Base-by-base conservation (phyloP, 2,888 invertebrate species). In the Lasiommata megera region DNA sequence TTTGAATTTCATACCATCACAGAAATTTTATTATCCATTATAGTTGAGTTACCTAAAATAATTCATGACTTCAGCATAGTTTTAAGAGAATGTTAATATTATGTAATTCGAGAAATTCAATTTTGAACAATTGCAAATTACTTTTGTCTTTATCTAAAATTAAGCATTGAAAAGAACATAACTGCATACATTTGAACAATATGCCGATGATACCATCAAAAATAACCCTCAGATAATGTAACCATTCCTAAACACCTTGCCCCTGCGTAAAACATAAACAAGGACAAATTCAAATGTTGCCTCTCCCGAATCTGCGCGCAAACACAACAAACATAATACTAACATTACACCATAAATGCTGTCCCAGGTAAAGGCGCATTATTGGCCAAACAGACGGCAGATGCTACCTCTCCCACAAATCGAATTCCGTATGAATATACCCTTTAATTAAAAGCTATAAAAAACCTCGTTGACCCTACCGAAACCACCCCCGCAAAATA, bases 371-470 rank as follows among this genome's bases (percentile, higher is more conserved):
- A 38, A 28, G 28, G 37, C 29, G 11, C 8, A 9, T 37, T 54
- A 56, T 55, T 12, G 40, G 28, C 38, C 40, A 38, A 56, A 38
- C 48, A 56, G 50, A 31, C 18, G 47, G 41, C 62, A 62, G 52
- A 54, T 60, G 62, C 48, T 41, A 44, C 56, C 60, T 48, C 48
- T 51, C 54, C 54, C 56, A 53, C 59, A 62, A 60, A 62, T 62
- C 62, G 62, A 62, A 60, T 62, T 54, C 41, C 52, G 23, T 57
- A 62, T 60, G 60, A 59, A 59, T 54, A 57, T 56, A 59, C 56
- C 40, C 57, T 79, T 82, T 86, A 88, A 88, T 88, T 87, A 88
- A 84, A 82, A 82, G 79, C 80, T 81, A 82, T 80, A 68, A 84
- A 84, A 79, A 80, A 79, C 79, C 65, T 70, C 68, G 78, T 77